These are phyloP conservation scores for Epinephelus coioides DNA, from an alignment of 2,797 vertebrate genomes.

Conservation along the genomic window DNA sequence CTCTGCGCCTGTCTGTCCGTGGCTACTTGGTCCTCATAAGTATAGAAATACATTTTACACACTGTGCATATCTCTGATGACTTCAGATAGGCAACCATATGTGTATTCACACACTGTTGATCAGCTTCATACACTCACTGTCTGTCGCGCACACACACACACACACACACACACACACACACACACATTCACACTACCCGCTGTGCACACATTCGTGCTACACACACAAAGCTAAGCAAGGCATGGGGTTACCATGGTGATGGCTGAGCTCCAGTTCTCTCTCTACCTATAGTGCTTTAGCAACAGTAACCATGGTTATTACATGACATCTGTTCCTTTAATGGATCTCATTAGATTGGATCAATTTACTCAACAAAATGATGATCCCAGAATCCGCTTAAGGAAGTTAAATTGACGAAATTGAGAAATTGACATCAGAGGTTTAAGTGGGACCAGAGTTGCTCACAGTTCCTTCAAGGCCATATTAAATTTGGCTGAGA, in stretches of 20 bases:
- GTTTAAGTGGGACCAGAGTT: slow-evolving; percentile 1
- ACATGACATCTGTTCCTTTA: slow-evolving; percentile 74
- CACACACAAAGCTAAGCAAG: slow-evolving; percentile 64
- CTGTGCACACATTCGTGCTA: not conserved
- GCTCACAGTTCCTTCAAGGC: not conserved
- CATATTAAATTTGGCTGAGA: not conserved
- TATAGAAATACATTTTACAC: slow-evolving; percentile 10
- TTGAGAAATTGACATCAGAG: slow-evolving; percentile 22
- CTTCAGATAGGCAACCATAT: slow-evolving; percentile 56
- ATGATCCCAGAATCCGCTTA: slow-evolving; percentile 40
- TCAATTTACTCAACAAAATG: slow-evolving; percentile 63
- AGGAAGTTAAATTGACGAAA: slow-evolving; percentile 48
- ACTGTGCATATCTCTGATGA: slow-evolving; percentile 33
- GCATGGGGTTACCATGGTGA: slow-evolving; percentile 82
- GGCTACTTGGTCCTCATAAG: slow-evolving; percentile 18
- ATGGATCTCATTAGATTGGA: slow-evolving; percentile 69
- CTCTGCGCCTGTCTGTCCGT: not conserved
- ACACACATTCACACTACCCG: not conserved
- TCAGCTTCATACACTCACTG: slow-evolving; percentile 41
- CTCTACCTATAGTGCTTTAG: slow-evolving; percentile 78
- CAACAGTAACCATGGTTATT: slow-evolving; percentile 80
- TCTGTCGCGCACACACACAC: slow-evolving; percentile 24
- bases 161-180: slow-evolving; percentile 21
- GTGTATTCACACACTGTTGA: slow-evolving; percentile 59
- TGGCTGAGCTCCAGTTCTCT: slow-evolving; percentile 70